These are phyloP conservation scores for Echinops telfairi DNA, from an alignment of 2,113 vertebrate genomes.

Conservation along the genomic window DNA sequence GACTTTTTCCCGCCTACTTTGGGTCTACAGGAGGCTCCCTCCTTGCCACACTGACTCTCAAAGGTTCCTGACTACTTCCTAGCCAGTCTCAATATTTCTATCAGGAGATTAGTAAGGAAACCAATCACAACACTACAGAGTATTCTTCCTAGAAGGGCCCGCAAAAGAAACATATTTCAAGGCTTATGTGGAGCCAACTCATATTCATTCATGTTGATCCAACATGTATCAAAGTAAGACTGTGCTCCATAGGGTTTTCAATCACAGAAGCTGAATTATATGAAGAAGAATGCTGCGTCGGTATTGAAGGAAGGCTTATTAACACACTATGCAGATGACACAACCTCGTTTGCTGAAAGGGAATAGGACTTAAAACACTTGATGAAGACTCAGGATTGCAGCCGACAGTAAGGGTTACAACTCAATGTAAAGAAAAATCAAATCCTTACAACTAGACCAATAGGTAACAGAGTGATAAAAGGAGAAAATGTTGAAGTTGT, in stretches of 20 bases:
- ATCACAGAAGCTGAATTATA: no score
- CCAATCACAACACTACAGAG: rapidly evolving
- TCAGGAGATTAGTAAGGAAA: background rate
- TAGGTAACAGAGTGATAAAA: no score
- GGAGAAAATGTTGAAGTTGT: no score
- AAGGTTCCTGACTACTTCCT: background rate
- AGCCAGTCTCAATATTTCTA: background rate
- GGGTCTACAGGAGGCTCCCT: background rate
- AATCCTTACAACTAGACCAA: no score
- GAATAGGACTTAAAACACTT: no score
- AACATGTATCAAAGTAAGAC: background rate
- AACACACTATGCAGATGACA: no score
- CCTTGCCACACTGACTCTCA: background rate
- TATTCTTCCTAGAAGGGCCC: background rate
- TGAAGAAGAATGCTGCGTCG: no score
- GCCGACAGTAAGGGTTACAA: no score
- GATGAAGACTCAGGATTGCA: no score
- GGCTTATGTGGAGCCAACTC: background rate
- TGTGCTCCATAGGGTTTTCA: background rate
- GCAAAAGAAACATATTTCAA: background rate
- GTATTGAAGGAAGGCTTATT: no score
- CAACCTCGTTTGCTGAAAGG: no score
- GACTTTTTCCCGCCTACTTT: background rate
- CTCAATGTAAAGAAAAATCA: no score
- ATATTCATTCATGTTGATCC: background rate